Evolutionary conservation across 2,888 invertebrate genomes (phyloP), one percentile per base, ranked within the genome.

Genomic region (Linnaemya vulpina): DNA sequence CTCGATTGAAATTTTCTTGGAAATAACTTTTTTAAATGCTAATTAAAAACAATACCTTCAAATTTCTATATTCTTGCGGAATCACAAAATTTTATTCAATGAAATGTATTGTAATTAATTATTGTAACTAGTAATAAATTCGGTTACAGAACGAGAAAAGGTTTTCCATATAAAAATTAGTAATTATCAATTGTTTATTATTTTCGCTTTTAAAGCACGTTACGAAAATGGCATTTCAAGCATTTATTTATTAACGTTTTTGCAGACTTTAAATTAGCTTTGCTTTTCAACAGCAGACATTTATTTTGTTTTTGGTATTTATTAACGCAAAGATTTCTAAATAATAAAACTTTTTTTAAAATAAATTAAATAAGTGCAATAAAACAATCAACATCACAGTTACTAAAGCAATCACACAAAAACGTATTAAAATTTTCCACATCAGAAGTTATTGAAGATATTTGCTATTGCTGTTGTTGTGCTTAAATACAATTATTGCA

Each of bases 401-500:
- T 60, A 51, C 58, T 60, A 76, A 73, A 49, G 77, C 67, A 83
- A 83, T 83, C 83, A 83, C 73, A 85, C 77, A 81, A 78, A 85
- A 77, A 74, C 55, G 77, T 85, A 81, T 85, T 85, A 85, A 85
- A 85, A 85, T 85, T 85, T 85, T 85, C 84, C 84, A 81, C 84
- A 85, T 85, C 81, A 85, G 22, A 78, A 77, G 81, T 63, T 77
- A 81, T 85, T 85, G 84, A 70, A 81, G 35, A 67, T 51, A 1
- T 38, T 35, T 22, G 11, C 10, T 65, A n/a, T n/a, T n/a, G 46
- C 65, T 63, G 17, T 68, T 40, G 68, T 35, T 51, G 9, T 40
- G 22, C 62, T 71, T 62, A 40, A 51, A 7, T 30, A 38, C 46
- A 74, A 68, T 38, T 60, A 68, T 62, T 62, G 10, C 58, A 67